These are phyloP conservation scores for Megastigmus dorsalis DNA, from an alignment of 2,888 invertebrate genomes.

Conservation along the genomic window DNA sequence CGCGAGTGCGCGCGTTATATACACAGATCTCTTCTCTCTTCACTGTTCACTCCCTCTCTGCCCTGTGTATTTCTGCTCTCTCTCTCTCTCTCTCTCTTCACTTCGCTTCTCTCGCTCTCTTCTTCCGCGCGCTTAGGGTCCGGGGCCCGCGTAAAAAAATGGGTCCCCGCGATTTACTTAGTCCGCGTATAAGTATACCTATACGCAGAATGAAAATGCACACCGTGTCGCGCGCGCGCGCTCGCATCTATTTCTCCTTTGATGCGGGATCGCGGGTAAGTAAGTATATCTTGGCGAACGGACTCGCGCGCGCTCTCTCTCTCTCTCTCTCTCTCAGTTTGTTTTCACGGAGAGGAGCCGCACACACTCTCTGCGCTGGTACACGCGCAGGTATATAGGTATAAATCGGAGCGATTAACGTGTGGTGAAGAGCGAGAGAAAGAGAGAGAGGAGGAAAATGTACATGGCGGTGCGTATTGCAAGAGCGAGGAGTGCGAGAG, in stretches of 20 bases:
- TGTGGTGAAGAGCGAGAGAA: neutral
- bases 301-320: neutral
- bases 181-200: neutral
- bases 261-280: neutral
- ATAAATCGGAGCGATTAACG: neutral
- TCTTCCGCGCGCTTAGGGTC: no score
- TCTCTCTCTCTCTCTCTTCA: neutral
- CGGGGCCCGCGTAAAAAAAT: neutral
- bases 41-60: no score
- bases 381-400: neutral
- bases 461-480: neutral
- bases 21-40: no score
- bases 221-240: neutral
- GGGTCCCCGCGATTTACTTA: neutral
- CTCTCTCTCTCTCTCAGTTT: no score
- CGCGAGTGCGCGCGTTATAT: constrained; percentile 5
- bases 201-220: neutral
- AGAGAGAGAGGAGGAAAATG: neutral
- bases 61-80: neutral
- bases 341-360: neutral
- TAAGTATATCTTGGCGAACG: neutral
- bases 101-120: neutral
- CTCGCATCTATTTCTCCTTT: neutral
- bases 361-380: no score
- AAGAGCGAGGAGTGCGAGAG: constrained; percentile 62